A percentile compares a stretch with the other conserved stretches of the same genome.
Conservation (phyloP, 1,140 invertebrate genomes). For the Magallana gigas region DNA sequence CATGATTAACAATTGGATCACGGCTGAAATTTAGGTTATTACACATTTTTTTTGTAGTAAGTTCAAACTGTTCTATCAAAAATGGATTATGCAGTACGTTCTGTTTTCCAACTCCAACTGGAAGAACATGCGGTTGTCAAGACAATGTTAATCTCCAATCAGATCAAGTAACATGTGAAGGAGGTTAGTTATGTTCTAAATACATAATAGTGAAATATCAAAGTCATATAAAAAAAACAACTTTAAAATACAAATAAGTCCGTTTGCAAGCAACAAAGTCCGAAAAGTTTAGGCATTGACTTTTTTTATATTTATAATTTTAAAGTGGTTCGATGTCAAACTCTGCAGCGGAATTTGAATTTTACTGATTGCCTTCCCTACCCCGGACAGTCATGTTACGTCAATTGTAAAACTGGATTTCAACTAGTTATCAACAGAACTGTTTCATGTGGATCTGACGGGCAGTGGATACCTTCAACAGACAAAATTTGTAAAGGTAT, state of each 20-base stretch:
- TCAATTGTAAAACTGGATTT: not conserved
- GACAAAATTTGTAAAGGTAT: not conserved
- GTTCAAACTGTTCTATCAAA: not conserved
- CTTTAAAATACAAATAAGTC: too few relatives aligned
- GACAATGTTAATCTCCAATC: not conserved
- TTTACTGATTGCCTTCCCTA: not conserved
- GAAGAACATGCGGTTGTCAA: constrained; percentile 31
- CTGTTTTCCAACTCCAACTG: constrained; percentile 33
- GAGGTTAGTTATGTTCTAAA: not conserved
- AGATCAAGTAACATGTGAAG: not conserved
- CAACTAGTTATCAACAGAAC: not conserved
- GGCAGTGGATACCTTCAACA: not conserved
- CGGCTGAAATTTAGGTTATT: too few relatives aligned
- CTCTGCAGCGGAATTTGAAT: not conserved
- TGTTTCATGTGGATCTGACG: not conserved
- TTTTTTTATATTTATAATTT: not conserved
- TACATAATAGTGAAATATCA: too few relatives aligned
- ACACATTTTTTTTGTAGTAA: not conserved
- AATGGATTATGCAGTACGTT: constrained; percentile 32
- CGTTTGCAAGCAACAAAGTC: too few relatives aligned
- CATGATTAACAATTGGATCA: too few relatives aligned
- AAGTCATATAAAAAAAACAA: too few relatives aligned
- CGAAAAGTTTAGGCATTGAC: too few relatives aligned
- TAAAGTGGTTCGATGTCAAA: not conserved
- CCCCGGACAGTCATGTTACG: not conserved